Conservation (phyloP, 1,140 invertebrate species). For the Ectropis grisescens region DNA sequence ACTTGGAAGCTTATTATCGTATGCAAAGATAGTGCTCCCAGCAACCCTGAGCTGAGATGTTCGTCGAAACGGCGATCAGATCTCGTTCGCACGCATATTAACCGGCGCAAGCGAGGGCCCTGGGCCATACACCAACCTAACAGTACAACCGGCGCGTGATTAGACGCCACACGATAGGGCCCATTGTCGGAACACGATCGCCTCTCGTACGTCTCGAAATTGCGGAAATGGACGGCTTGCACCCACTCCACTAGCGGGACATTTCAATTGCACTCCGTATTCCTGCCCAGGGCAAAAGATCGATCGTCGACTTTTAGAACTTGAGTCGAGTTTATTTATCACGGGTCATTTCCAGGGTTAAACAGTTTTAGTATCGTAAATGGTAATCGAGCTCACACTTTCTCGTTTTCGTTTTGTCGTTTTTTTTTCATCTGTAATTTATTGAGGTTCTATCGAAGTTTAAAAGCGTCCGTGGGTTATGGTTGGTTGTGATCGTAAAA, state of each 20-base stretch:
- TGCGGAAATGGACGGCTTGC: conserved; percentile 62
- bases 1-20: too few relatives aligned
- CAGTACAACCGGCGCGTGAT: conserved; percentile 56
- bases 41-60: conserved; percentile 17
- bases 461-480: conserved; percentile 22
- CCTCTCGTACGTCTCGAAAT: conserved; percentile 52
- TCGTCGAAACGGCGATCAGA: conserved; percentile 30
- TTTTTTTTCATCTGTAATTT: too few relatives aligned
- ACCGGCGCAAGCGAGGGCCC: conserved; percentile 31
- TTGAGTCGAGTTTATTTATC: too few relatives aligned
- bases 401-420: conserved; percentile 2
- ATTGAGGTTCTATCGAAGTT: conserved; percentile 6
- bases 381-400: conserved; percentile 14
- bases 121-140: conserved; percentile 42
- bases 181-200: conserved; percentile 66
- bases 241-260: conserved; percentile 51
- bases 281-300: conserved; percentile 20
- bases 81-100: conserved; percentile 65
- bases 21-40: conserved; percentile 25
- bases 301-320: conserved; percentile 2
- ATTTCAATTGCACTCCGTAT: conserved; percentile 58
- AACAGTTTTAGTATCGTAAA: too few relatives aligned
- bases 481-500: conserved; percentile 51
- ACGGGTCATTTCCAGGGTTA: too few relatives aligned
- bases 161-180: conserved; percentile 63